phyloP scores from a whole-genome alignment of 2,797 vertebrate species.

The Myiotriccus ornatus region DNA sequence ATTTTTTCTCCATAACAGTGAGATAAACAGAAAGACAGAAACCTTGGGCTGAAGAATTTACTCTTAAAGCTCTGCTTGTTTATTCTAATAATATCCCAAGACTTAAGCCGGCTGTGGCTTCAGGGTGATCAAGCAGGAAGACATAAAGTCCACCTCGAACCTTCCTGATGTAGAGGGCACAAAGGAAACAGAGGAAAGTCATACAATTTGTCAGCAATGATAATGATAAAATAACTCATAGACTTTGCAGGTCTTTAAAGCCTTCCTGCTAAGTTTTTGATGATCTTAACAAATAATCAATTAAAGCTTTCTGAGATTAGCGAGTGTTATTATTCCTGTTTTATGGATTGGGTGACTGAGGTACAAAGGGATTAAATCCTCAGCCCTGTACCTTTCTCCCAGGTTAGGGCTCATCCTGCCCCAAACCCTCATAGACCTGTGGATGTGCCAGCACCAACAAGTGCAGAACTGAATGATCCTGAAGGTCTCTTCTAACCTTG shows the following conservation, averaged over 20 bases:
- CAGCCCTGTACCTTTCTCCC: not conserved
- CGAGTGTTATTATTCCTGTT: not conserved
- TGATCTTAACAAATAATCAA: slow-evolving; percentile 39
- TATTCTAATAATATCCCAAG: not conserved
- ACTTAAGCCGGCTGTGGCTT: not conserved
- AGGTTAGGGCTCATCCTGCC: not conserved
- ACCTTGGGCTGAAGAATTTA: not conserved
- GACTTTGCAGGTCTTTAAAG: not conserved
- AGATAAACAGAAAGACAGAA: not conserved
- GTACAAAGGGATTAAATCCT: not conserved
- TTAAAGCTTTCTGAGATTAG: slow-evolving; percentile 28
- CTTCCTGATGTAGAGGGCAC: not conserved
- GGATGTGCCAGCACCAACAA: not conserved
- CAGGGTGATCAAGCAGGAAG: not conserved
- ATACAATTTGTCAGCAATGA: not conserved
- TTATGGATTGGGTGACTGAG: slow-evolving; percentile 4
- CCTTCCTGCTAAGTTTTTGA: not conserved
- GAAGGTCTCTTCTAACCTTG: not conserved
- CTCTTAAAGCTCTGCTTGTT: not conserved
- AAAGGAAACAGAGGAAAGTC: not conserved
- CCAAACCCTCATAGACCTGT: fast-evolving
- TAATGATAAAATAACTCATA: slow-evolving; percentile 14
- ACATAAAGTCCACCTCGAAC: fast-evolving
- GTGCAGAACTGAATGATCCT: not conserved
- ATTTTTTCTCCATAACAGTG: not conserved